Evolutionary conservation across 2,888 invertebrate genomes (phyloP).

Genomic region (Abrostola tripartita): DNA sequence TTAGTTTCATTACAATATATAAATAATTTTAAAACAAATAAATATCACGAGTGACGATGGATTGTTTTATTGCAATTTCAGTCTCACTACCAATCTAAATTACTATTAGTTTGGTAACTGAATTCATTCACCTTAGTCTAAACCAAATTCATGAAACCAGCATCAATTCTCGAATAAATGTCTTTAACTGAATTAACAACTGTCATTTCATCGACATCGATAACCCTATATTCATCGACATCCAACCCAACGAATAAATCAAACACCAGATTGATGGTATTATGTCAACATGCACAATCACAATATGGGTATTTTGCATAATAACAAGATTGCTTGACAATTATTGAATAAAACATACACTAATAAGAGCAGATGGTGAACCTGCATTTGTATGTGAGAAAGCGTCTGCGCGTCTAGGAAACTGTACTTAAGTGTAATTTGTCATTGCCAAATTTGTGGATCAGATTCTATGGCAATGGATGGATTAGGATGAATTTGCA

Average conservation of each 20-base stretch:
- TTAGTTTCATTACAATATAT: no score
- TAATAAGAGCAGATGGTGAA: conserved; percentile 73
- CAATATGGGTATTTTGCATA: conserved; percentile 81
- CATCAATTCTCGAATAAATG: no score
- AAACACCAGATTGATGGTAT: conserved; percentile 86
- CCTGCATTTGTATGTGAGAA: conserved; percentile 78
- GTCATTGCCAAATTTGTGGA: conserved; percentile 76
- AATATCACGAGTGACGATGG: no score
- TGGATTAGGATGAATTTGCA: conserved; percentile 48
- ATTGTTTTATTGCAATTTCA: no score
- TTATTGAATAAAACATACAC: conserved; percentile 82
- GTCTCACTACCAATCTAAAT: no score
- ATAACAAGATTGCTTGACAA: conserved; percentile 81
- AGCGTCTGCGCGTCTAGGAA: conserved; percentile 57
- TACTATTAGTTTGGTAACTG: no score
- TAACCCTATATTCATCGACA: conserved; percentile 13
- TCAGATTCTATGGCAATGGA: conserved; percentile 63
- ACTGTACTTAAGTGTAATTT: conserved; percentile 70
- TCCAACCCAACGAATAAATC: conserved; percentile 74
- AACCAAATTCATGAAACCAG: neutral
- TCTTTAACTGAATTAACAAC: neutral
- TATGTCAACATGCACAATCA: conserved; percentile 86
- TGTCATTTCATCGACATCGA: conserved; percentile 53
- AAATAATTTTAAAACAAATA: no score
- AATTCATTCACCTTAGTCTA: no score